Evolutionary conservation across 2,888 invertebrate genomes (phyloP).

Genomic region (Uropetala carovei): DNA sequence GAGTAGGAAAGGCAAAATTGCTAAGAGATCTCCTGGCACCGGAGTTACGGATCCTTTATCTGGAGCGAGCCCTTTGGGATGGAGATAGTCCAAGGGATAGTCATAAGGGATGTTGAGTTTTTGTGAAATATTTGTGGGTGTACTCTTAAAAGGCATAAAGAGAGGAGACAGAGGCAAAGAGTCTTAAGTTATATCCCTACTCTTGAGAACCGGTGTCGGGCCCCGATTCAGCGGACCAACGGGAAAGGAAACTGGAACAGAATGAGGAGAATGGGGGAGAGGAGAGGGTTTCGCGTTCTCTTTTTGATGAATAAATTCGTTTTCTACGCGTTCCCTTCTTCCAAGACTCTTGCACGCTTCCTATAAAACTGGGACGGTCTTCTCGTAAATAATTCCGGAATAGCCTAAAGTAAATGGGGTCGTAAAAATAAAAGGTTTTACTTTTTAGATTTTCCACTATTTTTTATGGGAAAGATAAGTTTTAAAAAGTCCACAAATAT

Average conservation of each 20-base stretch:
- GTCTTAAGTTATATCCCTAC: no score
- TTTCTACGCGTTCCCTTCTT: not conserved
- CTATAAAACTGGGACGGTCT: not conserved
- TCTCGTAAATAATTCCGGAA: not conserved
- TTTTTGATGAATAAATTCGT: constrained; percentile 1
- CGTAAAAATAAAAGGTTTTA: not conserved
- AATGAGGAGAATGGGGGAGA: not conserved
- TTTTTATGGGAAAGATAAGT: not conserved
- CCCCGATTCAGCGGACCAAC: not conserved
- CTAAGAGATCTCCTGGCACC: not conserved
- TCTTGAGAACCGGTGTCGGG: not conserved
- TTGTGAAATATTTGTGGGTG: constrained; percentile 1
- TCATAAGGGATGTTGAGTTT: not conserved
- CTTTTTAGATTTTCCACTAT: not conserved
- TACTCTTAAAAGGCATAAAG: not conserved
- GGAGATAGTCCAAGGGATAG: not conserved
- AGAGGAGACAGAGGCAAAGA: not conserved
- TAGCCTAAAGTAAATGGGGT: not conserved
- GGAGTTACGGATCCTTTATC: not conserved
- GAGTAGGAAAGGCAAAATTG: not conserved
- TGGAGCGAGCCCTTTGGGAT: not conserved
- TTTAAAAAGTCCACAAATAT: not conserved
- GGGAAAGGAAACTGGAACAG: not conserved
- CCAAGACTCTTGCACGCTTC: not conserved
- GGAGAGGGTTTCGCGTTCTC: not conserved